phyloP scores from a whole-genome alignment of 1,140 invertebrate genomes.

The Tribolium madens region DNA sequence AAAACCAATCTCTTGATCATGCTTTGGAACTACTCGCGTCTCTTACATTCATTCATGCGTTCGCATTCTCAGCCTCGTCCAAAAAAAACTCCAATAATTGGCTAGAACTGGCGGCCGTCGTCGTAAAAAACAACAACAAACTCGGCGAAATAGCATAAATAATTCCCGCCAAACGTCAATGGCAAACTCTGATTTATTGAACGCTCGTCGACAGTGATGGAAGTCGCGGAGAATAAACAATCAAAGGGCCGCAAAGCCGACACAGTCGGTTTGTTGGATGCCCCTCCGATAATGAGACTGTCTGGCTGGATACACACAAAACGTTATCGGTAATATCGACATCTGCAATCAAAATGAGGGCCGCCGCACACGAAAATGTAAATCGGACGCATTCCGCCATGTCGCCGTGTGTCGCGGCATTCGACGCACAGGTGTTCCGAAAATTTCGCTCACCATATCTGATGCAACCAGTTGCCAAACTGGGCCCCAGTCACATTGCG shows the following conservation, averaged over 20 bases:
- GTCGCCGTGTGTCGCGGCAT: constrained; percentile 19
- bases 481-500: neutral
- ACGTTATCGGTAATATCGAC: constrained; percentile 55
- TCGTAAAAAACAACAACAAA: constrained; percentile 49
- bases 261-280: constrained; percentile 48
- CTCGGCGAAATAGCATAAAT: constrained; percentile 57
- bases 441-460: constrained; percentile 5
- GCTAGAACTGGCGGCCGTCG: constrained; percentile 51
- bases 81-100: constrained; percentile 59
- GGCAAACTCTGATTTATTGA: constrained; percentile 58
- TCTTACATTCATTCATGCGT: constrained; percentile 45
- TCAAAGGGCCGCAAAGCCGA: constrained; percentile 55
- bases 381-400: constrained; percentile 36
- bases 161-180: constrained; percentile 56
- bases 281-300: constrained; percentile 55
- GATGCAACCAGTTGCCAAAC: neutral
- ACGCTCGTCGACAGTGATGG: constrained; percentile 60
- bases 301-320: constrained; percentile 47
- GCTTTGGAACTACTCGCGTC: constrained; percentile 32
- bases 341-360: constrained; percentile 54
- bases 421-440: constrained; percentile 27
- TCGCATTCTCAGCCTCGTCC: constrained; percentile 45
- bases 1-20: neutral
- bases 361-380: constrained; percentile 37
- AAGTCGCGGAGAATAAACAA: constrained; percentile 62